Percentiles rank a stretch among this genome's conserved stretches.
Conservation (phyloP, 1,140 invertebrate genomes). For the Akabosia matsudoensis region DNA sequence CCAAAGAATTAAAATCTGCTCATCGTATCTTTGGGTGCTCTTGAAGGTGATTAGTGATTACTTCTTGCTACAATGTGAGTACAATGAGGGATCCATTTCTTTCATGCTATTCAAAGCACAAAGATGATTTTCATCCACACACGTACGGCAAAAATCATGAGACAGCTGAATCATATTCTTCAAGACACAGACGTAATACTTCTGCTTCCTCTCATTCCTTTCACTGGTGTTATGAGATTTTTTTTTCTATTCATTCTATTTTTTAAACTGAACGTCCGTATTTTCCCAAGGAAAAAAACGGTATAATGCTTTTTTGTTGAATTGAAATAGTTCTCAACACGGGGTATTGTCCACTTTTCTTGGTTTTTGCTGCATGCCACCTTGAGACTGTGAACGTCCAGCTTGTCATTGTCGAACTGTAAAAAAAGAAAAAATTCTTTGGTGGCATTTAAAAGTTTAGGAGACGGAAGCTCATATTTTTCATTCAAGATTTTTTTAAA, state of each 20-base stretch:
- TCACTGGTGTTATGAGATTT: neutral
- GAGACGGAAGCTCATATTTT: neutral
- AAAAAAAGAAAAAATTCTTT: neutral
- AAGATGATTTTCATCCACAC: neutral
- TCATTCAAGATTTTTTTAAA: neutral
- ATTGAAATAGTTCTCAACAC: too few relatives aligned
- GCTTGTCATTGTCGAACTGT: too few relatives aligned
- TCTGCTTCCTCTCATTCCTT: neutral
- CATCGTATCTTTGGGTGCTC: neutral
- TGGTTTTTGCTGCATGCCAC: too few relatives aligned
- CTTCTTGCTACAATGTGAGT: neutral
- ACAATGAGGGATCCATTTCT: conserved; percentile 1
- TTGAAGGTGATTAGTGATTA: neutral
- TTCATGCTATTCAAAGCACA: neutral
- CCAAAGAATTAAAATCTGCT: neutral
- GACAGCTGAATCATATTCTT: conserved; percentile 41
- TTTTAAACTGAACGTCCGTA: too few relatives aligned
- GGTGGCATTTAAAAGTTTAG: neutral
- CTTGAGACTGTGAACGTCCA: too few relatives aligned
- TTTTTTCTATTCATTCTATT: neutral
- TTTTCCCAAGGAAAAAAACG: too few relatives aligned
- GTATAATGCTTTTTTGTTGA: too few relatives aligned
- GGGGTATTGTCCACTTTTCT: too few relatives aligned
- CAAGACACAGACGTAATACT: neutral
- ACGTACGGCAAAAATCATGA: conserved; percentile 35